Evolutionary conservation across 2,888 invertebrate genomes (phyloP).

Genomic region (Odontocolon sp.): DNA sequence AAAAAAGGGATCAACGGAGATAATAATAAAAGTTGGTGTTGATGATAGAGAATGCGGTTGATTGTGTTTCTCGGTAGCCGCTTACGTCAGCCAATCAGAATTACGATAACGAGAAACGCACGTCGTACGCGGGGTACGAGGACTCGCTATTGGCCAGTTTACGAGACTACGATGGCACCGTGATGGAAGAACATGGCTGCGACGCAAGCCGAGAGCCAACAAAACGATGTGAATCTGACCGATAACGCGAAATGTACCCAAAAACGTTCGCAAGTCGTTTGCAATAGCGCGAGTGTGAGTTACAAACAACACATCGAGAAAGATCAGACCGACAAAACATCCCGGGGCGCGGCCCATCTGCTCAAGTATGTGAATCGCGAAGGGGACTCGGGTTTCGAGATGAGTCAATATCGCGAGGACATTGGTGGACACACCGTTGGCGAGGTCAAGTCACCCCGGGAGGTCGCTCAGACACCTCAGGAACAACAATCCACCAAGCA

Average conservation of each 20-base stretch:
- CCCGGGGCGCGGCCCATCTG: constrained; percentile 79
- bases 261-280: constrained; percentile 82
- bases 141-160: constrained; percentile 75
- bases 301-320: constrained; percentile 75
- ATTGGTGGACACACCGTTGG: constrained; percentile 83
- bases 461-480: constrained; percentile 73
- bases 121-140: constrained; percentile 67
- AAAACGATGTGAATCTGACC: constrained; percentile 84
- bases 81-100: constrained; percentile 65
- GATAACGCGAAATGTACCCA: constrained; percentile 79
- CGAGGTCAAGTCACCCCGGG: constrained; percentile 78
- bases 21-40: background rate
- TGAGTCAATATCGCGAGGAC: constrained; percentile 89
- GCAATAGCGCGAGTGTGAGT: constrained; percentile 79
- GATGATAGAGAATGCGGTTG: constrained; percentile 70
- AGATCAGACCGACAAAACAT: constrained; percentile 74
- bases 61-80: constrained; percentile 67
- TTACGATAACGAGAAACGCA: constrained; percentile 59
- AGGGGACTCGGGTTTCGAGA: constrained; percentile 83
- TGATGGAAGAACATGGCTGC: constrained; percentile 88
- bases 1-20: constrained; percentile 17
- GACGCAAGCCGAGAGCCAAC: constrained; percentile 92
- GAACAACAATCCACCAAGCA: constrained; percentile 72
- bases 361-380: constrained; percentile 91
- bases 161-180: constrained; percentile 75